Evolutionary conservation across 2,113 vertebrate species (phyloP), one percentile per base, ranked within the genome.

Genomic region (Apodemus speciosus): DNA sequence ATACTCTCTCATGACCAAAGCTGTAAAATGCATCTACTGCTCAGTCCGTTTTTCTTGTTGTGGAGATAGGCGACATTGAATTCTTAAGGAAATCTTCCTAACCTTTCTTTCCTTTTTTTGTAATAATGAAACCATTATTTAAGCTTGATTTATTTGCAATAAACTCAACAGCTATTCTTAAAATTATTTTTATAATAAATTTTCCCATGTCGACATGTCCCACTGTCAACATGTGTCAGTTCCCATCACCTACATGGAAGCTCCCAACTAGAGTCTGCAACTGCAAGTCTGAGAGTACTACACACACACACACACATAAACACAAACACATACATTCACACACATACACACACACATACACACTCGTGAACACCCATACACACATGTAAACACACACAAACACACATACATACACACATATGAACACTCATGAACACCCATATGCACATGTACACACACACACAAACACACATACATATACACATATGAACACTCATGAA

Each of bases 71-170:
- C 79, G 13, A 30, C 46, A 53, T 10, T n/a, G 11, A 30, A 9
- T 58, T 43, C 68, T 58, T 40, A 38, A 84, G 62, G 3, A 89
- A 90, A 56, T 18, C 13, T 23, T 69, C 43, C 73, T 46, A 84
- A 11, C 2, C 15, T 88, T 86, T 3, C 11, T 88, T 83, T 64
- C 51, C 85, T 87, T 81, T 71, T 35, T 35, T 76, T 56, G 30
- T 35, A n/a, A 62, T 83, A 85, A 79, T 72, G 66, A 76, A 91
- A 90, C 15, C 16, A 80, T 21, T 43, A 73, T 30, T 40, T 89
- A 91, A 89, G 23, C 35, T 87, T 91, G 75, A 79, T 81, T 64
- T 80, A 71, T 80, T 95, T 92, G 71, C 32, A 88, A 53, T 77
- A 72, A 85, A 80, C 73, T 2, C 14, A 77, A 16, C 15, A 84